A percentile compares a stretch with the other conserved stretches of the same genome.
phyloP scores from a whole-genome alignment of 2,888 invertebrate genomes.

The Drosophila nigricruria region DNA sequence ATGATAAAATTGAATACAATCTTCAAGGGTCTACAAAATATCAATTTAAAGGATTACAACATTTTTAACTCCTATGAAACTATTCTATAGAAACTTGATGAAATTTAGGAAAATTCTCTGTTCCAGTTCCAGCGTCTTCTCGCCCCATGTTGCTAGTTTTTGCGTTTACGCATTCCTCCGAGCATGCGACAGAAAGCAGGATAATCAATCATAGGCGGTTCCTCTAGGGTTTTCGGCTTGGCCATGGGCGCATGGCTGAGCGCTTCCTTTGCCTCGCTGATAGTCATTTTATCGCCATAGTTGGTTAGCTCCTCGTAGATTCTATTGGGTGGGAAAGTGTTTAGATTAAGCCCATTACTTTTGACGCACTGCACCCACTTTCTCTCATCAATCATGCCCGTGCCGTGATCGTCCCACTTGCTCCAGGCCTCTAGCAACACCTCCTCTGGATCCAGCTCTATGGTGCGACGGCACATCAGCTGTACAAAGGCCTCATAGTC shows the following conservation, averaged over 20 bases:
- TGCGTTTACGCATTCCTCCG: conserved; percentile 87
- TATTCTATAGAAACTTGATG: conserved; percentile 12
- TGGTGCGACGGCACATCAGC: conserved; percentile 87
- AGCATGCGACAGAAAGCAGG: conserved; percentile 88
- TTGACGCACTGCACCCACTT: conserved; percentile 84
- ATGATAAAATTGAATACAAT: not conserved
- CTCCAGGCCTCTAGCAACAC: conserved; percentile 88
- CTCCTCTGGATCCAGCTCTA: conserved; percentile 89
- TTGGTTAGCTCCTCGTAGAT: conserved; percentile 89
- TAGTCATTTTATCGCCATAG: conserved; percentile 88
- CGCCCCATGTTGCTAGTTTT: conserved; percentile 39
- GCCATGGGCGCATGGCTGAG: conserved; percentile 88
- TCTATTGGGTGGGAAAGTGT: conserved; percentile 79
- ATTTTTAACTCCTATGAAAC: too few species aligned
- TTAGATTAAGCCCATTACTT: not conserved
- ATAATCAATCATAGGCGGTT: conserved; percentile 88
- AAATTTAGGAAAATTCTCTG: conserved; percentile 6
- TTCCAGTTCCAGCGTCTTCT: not conserved
- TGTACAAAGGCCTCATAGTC: conserved; percentile 89
- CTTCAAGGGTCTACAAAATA: not conserved
- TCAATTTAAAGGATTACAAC: not conserved
- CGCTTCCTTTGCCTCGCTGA: conserved; percentile 88
- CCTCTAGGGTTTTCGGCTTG: conserved; percentile 85
- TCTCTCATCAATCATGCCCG: conserved; percentile 88
- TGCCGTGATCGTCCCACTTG: conserved; percentile 88